phyloP scores from a whole-genome alignment of 2,888 invertebrate genomes.

The Drosophila acutilabella region DNA sequence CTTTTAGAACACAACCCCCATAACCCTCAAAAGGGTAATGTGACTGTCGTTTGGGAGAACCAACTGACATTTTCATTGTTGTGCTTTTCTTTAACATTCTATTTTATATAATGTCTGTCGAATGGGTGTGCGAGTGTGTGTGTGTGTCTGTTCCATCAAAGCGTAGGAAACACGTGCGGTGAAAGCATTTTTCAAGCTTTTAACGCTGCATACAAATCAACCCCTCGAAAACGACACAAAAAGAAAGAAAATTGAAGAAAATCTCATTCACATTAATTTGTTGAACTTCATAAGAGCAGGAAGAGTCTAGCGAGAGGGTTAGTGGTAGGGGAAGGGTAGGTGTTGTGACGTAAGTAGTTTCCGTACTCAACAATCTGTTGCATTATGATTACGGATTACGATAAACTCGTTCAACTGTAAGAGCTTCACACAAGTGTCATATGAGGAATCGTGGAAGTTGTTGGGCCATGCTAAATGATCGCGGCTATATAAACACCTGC shows the following conservation, averaged over 20 bases:
- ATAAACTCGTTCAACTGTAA: conserved; percentile 44
- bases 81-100: conserved; percentile 71
- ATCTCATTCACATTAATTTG: conserved; percentile 77
- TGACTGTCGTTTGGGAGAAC: conserved; percentile 56
- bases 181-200: conserved; percentile 81
- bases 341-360: conserved; percentile 16
- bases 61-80: conserved; percentile 76
- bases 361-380: conserved; percentile 69
- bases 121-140: conserved; percentile 26
- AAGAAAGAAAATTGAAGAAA: conserved; percentile 11
- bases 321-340: not conserved
- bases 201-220: conserved; percentile 81
- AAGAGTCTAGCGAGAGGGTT: conserved; percentile 16
- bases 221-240: conserved; percentile 58
- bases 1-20: not conserved
- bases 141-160: conserved; percentile 65
- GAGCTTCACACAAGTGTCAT: conserved; percentile 24
- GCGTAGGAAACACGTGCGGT: conserved; percentile 81
- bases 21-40: conserved; percentile 55
- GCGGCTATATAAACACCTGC: too few relatives aligned
- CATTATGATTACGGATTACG: conserved; percentile 56
- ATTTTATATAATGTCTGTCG: conserved; percentile 71
- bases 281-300: conserved; percentile 71
- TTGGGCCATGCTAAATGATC: too few relatives aligned
- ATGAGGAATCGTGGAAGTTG: too few relatives aligned